Conservation (phyloP, 1,140 invertebrate species). For the Marisa cornuarietis region DNA sequence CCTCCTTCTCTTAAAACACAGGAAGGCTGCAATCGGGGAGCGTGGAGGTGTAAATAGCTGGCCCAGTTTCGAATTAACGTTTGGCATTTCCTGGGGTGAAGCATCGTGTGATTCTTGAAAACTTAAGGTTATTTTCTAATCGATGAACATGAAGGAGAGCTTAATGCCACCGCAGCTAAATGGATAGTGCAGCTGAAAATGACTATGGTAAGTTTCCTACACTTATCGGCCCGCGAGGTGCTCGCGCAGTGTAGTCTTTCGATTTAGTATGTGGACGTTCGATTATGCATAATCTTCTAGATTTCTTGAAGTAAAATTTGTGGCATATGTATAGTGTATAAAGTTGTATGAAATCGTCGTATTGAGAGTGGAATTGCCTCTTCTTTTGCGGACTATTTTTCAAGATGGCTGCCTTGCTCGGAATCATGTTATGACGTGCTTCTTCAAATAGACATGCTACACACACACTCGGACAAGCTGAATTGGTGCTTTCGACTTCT, state of each 20-base stretch:
- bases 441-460: slow-evolving; percentile 18
- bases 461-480: background rate
- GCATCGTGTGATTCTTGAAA: slow-evolving; percentile 9
- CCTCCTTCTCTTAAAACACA: slow-evolving; percentile 52
- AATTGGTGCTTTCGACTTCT: background rate
- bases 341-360: background rate
- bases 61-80: slow-evolving; percentile 40
- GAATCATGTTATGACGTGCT: slow-evolving; percentile 54
- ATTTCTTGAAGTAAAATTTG: background rate
- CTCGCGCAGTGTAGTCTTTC: slow-evolving; percentile 24
- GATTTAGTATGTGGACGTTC: background rate
- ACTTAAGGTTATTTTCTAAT: background rate
- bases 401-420: slow-evolving; percentile 50
- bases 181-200: slow-evolving; percentile 44
- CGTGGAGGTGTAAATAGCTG: slow-evolving; percentile 40
- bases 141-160: slow-evolving; percentile 7
- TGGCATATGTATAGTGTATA: background rate
- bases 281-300: background rate
- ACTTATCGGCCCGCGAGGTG: slow-evolving; percentile 31
- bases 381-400: slow-evolving; percentile 48
- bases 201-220: slow-evolving; percentile 52
- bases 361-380: slow-evolving; percentile 1
- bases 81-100: slow-evolving; percentile 28
- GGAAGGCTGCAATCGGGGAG: slow-evolving; percentile 38
- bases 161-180: background rate